Base-by-base conservation (phyloP, 2,797 vertebrate genomes). In the Anableps anableps region DNA sequence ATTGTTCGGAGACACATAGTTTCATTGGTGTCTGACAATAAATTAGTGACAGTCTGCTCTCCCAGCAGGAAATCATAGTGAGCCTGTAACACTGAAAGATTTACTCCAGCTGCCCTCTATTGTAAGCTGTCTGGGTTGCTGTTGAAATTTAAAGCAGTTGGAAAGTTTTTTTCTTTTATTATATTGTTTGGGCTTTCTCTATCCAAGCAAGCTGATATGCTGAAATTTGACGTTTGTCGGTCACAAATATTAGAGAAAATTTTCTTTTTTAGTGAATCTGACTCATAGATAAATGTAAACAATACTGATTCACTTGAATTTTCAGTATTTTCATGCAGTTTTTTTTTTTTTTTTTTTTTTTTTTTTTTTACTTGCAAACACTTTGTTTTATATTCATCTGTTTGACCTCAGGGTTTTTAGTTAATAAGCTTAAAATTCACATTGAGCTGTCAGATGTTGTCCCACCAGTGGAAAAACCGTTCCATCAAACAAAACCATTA, bases 11-110 rank as follows among this genome's bases (percentile, higher is more conserved):
- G 84, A 88, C 86, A 13, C 83, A 89, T 88, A 84, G 85, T 90
- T 92, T 85, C 81, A 88, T 58, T 80, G 81, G 86, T 85, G 88
- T 92, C 90, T 90, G 87, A 88, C 87, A 87, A 86, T 81, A 84
- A 88, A 90, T 88, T 86, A 76, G 91, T 89, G 86, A 85, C 87
- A 76, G 90, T 87, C 85, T 84, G 70, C 74, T 85, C 85, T 85
- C 85, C 72, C 85, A 77, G 88, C 47, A 80, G 86, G 86, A 86
- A 92, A 85, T 88, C 88, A 79, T 79, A 78, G 68, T 85, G 78
- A 86, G 83, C 43, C 77, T 68, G 78, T 58, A 88, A 75, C 77
- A 75, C 77, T 80, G 86, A 90, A 77, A 88, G 90, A 92, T 91
- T 92, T 90, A 92, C 80, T 72, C 64, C 1, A 31, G 74, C 76